These are phyloP conservation scores for Conomelus anceps DNA, from an alignment of 2,888 invertebrate species.

Conservation along the genomic window DNA sequence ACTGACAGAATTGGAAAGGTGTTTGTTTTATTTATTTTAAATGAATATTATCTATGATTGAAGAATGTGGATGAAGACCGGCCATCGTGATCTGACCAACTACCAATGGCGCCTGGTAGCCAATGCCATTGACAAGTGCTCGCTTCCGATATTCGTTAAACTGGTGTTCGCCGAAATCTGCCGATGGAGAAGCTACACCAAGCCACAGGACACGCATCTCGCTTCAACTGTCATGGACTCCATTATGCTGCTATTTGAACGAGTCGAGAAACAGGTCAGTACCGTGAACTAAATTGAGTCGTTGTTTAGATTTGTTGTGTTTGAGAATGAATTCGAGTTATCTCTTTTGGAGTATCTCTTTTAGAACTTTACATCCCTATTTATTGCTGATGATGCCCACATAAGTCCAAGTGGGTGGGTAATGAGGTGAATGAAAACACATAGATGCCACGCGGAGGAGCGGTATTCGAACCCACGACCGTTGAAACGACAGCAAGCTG, in stretches of 20 bases:
- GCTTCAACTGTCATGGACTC: constrained; percentile 95
- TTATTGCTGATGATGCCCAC: too few relatives aligned
- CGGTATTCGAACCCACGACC: too few relatives aligned
- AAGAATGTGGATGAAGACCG: constrained; percentile 88
- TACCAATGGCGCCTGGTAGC: constrained; percentile 93
- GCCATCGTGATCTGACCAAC: constrained; percentile 79
- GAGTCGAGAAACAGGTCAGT: constrained; percentile 82
- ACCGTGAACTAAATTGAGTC: background rate
- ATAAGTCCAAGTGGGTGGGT: too few relatives aligned
- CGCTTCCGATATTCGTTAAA: constrained; percentile 93
- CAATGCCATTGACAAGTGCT: constrained; percentile 87
- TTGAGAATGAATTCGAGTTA: too few relatives aligned
- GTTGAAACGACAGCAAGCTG: too few relatives aligned
- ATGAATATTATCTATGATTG: constrained; percentile 19
- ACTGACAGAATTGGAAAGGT: too few relatives aligned
- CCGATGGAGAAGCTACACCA: constrained; percentile 93
- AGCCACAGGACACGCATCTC: constrained; percentile 84
- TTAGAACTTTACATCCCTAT: too few relatives aligned
- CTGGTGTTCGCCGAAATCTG: constrained; percentile 96
- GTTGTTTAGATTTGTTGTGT: background rate
- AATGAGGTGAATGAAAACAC: too few relatives aligned
- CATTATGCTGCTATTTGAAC: constrained; percentile 92
- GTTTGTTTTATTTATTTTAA: background rate
- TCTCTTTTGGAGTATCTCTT: too few relatives aligned
- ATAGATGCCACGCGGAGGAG: too few relatives aligned